Base-by-base conservation (phyloP, 30 jellyfish, hydroid and myxozoan species). In the Rhopilema esculentum region DNA sequence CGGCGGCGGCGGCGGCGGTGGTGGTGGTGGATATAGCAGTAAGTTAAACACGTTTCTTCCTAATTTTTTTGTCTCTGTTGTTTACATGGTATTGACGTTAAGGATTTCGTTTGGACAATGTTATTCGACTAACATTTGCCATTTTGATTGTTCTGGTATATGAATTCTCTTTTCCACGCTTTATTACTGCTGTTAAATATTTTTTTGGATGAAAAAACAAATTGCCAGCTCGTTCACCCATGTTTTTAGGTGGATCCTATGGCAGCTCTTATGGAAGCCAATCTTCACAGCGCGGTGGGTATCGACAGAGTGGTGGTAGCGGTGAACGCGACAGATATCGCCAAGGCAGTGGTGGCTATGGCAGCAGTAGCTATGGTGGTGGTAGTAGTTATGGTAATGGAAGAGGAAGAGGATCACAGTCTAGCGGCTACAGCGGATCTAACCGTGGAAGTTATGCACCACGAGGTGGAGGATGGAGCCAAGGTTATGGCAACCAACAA, bases 391-490 rank as follows among this genome's bases (percentile, higher is more conserved):
- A 77, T 49, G 96, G 97, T 8, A 33, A 80, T 40, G 30, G 68
- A 16, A 53, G 91, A 12, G 84, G 95, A n/a, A 63, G 96, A 64
- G 93, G 97, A 0, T 93, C 96, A 22, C 91, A 88, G 48, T 83
- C 92, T 15, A 57, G 94, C 51, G 79, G 90, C 49, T 79, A 80
- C 81, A 32, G 80, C 57, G 75, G 96, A 27, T 62, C 93, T 20
- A 83, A 89, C 63, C 88, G 91, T 25, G 96, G 88, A 30, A 82
- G 82, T 27, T 57, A 40, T 51, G 91, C 69, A 12, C 91, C 91
- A 16, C 79, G 91, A 24, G 91, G 96, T 30, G 96, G 97, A 2
- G 96, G 97, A 17, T 84, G 97, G 93, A 84, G 96, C 74, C 96
- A 93, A 53, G 96, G 96, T 2, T 88, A 74, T 51, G 87, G 96